Percentiles rank a stretch among this genome's conserved stretches.
phyloP scores from a whole-genome alignment of 2,888 invertebrate genomes.

The Noctua janthina region DNA sequence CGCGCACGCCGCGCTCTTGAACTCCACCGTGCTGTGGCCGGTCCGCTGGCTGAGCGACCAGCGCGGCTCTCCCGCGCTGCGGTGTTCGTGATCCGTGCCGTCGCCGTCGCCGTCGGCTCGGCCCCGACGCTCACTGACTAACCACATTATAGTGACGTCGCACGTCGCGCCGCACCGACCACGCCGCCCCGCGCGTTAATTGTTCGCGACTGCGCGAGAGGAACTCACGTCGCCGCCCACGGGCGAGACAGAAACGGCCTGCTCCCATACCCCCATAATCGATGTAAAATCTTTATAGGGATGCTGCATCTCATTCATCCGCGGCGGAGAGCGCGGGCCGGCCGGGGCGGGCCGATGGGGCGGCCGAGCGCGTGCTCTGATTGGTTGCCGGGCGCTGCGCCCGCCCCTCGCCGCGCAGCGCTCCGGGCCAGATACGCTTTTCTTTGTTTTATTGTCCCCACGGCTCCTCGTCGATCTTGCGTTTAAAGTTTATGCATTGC shows the following conservation, averaged over 20 bases:
- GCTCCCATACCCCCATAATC: constrained; percentile 86
- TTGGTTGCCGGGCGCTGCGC: constrained; percentile 71
- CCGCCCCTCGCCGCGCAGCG: constrained; percentile 72
- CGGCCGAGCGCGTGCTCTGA: constrained; percentile 67
- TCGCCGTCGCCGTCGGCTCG: constrained; percentile 90
- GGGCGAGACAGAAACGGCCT: constrained; percentile 85
- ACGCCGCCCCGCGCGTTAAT: constrained; percentile 88
- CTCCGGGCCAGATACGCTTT: constrained; percentile 86
- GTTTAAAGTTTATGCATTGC: constrained; percentile 90
- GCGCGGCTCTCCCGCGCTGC: constrained; percentile 86
- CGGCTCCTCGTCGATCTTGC: constrained; percentile 89
- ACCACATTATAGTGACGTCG: constrained; percentile 91
- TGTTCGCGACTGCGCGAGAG: constrained; percentile 89
- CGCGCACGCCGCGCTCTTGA: constrained; percentile 94
- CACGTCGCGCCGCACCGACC: constrained; percentile 81
- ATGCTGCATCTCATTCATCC: constrained; percentile 87
- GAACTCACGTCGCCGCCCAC: constrained; percentile 83
- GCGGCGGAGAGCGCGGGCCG: constrained; percentile 68
- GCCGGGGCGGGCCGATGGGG: constrained; percentile 76
- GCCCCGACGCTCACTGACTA: constrained; percentile 92
- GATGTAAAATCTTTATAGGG: constrained; percentile 87
- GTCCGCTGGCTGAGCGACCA: constrained; percentile 87
- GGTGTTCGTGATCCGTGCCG: constrained; percentile 84
- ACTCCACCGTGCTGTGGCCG: constrained; percentile 95
- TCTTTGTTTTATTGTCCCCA: constrained; percentile 91